These are phyloP conservation scores for Zygothrica quintamaculata DNA, from an alignment of 2,888 invertebrate species.

Conservation along the genomic window DNA sequence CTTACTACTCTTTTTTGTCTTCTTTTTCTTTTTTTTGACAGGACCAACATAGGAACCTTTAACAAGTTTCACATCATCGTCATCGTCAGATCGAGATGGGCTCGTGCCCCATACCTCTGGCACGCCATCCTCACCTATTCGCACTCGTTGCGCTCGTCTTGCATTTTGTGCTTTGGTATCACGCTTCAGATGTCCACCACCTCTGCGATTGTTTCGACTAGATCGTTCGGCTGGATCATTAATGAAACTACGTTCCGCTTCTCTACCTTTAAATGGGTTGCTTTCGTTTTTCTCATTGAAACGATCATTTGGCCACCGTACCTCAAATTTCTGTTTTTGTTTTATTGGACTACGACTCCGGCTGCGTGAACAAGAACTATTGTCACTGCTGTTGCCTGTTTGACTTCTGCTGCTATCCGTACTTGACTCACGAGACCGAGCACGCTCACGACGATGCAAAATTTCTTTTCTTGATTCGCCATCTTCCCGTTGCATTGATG, in stretches of 20 bases:
- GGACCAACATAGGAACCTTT: slow-evolving; percentile 70
- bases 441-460: slow-evolving; percentile 15
- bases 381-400: slow-evolving; percentile 30
- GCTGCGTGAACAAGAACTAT: slow-evolving; percentile 36
- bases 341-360: slow-evolving; percentile 26
- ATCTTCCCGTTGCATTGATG: not conserved
- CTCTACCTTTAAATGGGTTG: slow-evolving; percentile 73
- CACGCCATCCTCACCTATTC: slow-evolving; percentile 89
- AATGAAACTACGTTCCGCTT: slow-evolving; percentile 63
- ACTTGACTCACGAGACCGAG: slow-evolving; percentile 47
- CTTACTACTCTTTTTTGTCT: slow-evolving; percentile 52
- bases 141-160: slow-evolving; percentile 89
- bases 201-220: slow-evolving; percentile 33
- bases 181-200: slow-evolving; percentile 41
- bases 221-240: slow-evolving; percentile 67
- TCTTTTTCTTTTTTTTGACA: slow-evolving; percentile 74
- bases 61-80: slow-evolving; percentile 63
- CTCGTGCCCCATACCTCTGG: slow-evolving; percentile 91
- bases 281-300: slow-evolving; percentile 63
- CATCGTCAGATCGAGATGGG: slow-evolving; percentile 86
- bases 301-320: slow-evolving; percentile 81
- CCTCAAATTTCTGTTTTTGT: slow-evolving; percentile 37
- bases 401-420: slow-evolving; percentile 25
- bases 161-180: slow-evolving; percentile 88
- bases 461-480: slow-evolving; percentile 20